Percentiles rank a stretch among this genome's conserved stretches.
These are phyloP conservation scores for Gopherus evgoodei DNA, from an alignment of 2,113 vertebrate genomes.

Conservation along the genomic window DNA sequence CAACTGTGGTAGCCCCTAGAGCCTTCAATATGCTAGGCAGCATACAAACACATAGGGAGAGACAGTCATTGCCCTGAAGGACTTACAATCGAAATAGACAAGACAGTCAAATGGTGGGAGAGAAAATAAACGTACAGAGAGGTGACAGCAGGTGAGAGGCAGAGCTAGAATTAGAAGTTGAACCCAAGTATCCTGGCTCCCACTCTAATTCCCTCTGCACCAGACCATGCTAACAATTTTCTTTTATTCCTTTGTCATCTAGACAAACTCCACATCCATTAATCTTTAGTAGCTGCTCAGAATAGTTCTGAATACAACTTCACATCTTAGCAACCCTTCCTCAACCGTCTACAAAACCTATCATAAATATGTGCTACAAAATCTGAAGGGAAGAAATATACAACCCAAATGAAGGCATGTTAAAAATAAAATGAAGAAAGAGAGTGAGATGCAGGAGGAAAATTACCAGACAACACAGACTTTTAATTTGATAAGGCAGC, in stretches of 20 bases:
- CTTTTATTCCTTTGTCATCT: neutral
- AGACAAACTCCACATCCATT: neutral
- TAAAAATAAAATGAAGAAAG: neutral
- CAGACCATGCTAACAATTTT: neutral
- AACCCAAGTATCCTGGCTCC: neutral
- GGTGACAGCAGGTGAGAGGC: neutral
- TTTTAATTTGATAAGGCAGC: neutral
- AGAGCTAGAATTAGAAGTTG: neutral
- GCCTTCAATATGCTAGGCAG: neutral
- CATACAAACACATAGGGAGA: neutral
- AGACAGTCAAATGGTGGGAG: fast-evolving
- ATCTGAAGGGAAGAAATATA: neutral
- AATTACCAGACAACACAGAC: neutral
- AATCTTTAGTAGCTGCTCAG: neutral
- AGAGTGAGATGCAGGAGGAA: neutral
- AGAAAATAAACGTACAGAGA: neutral
- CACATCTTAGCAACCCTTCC: neutral
- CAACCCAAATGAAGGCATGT: neutral
- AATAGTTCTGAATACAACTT: neutral
- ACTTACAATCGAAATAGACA: neutral
- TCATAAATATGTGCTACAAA: neutral
- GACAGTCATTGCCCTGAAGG: neutral
- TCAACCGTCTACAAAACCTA: neutral
- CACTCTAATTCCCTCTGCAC: neutral
- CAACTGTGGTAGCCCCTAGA: neutral